Base-by-base conservation (phyloP, 2,888 invertebrate species). In the Caenorhabditis angaria region DNA sequence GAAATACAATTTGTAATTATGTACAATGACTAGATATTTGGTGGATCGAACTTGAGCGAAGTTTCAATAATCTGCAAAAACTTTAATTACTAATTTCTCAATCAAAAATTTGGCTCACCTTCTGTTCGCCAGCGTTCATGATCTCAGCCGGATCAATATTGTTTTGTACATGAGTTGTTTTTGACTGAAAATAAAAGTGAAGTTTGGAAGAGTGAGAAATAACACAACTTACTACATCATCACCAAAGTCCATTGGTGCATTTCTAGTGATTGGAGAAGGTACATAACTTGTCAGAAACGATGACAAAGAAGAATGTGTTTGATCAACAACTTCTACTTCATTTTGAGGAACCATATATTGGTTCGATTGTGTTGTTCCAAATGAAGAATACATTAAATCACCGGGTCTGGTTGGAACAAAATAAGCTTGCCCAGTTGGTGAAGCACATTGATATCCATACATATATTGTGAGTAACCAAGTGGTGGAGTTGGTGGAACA, bases 201-300 rank as follows among this genome's bases (percentile, higher is more conserved):
- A 32, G 3, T 56, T 29, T 12, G 18, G 10, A n/a, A 56, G n/a
- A 12, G 5, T 56, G 10, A 22, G 10, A 24, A 53, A 53, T 28
- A n/a, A 29, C 28, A 24, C 3, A 20, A 24, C 32, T 32, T 55
- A 24, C 57, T n/a, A 20, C 41, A 41, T 5, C 35, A 59, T 65
- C 65, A 20, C 12, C 8, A 28, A 71, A 71, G 24, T 25, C 53
- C 20, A 63, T 53, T 27, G 71, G 71, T n/a, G 71, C 48, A 4
- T 29, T 22, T 27, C 66, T 71, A 1, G 60, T 57, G 50, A 71
- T 41, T 41, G 71, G 71, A 8, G 71, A 71, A 2, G 71, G 71
- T 10, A 71, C 41, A 20, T 66, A 71, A 14, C 54, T 35, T 6
- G 48, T 71, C 51, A 71, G 60, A 55, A 53, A 71, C 6, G 56